Percentiles rank a stretch among this genome's conserved stretches.
phyloP scores from a whole-genome alignment of 2,113 vertebrate species.

The Pterocles burchelli region DNA sequence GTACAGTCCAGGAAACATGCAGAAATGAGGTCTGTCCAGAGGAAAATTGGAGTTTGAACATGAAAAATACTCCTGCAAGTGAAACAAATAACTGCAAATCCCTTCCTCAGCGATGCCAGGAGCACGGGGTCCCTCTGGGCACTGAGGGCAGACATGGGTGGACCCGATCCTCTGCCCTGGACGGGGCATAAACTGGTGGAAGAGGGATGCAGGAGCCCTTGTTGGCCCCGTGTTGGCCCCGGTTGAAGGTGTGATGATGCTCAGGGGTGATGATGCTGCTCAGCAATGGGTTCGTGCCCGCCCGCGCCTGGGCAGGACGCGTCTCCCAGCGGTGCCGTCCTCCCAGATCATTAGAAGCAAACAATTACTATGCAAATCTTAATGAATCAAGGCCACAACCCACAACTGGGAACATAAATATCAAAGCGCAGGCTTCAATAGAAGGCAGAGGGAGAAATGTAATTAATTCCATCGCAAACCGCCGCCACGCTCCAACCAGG shows the following conservation, averaged over 20 bases:
- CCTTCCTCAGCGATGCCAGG: background rate
- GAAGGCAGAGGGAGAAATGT: conserved; percentile 20
- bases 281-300: background rate
- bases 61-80: background rate
- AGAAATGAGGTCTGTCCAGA: fast-evolving
- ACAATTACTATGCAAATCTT: conserved; percentile 67
- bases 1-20: background rate
- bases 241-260: background rate
- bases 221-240: background rate
- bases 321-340: background rate
- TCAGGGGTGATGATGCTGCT: background rate
- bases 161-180: background rate
- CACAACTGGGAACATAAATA: conserved; percentile 53
- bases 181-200: background rate
- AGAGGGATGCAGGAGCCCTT: background rate
- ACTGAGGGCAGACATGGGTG: fast-evolving
- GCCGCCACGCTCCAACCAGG: background rate
- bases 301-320: background rate
- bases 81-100: background rate
- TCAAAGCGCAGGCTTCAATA: conserved; percentile 30
- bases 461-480: background rate
- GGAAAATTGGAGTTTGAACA: background rate
- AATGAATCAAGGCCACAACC: conserved; percentile 53
- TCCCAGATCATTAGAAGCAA: conserved; percentile 49
- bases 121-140: fast-evolving